Conservation (phyloP, 2,797 vertebrate genomes). For the Pristis pectinata region DNA sequence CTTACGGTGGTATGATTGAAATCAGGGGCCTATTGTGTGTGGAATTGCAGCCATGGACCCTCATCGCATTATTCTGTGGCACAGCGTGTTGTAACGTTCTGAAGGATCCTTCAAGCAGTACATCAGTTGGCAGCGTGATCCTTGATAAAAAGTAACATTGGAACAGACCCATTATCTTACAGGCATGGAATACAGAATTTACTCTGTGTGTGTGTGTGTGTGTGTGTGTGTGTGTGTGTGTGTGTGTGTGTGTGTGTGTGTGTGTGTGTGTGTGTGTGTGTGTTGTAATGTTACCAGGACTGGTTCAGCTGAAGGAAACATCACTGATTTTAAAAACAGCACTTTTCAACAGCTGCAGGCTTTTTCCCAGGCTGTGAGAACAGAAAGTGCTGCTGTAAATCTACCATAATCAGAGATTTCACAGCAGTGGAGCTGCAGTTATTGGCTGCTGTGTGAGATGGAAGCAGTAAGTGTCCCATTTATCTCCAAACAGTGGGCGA, state of each 20-base stretch:
- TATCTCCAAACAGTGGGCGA: conserved; percentile 13
- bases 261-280: no score
- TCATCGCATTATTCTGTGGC: background rate
- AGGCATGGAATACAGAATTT: background rate
- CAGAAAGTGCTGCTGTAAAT: conserved; percentile 32
- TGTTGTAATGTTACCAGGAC: background rate
- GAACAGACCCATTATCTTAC: background rate
- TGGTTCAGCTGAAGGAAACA: background rate
- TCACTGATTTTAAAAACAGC: conserved; percentile 27
- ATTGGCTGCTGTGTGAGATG: background rate
- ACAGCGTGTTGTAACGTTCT: background rate
- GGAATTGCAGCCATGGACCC: background rate
- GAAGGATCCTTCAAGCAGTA: background rate
- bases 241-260: no score
- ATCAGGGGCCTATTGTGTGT: background rate
- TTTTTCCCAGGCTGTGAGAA: conserved; percentile 22
- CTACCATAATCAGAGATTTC: conserved; percentile 28
- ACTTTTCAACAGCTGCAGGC: conserved; percentile 22
- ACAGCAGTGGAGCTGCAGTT: background rate
- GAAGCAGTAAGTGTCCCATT: conserved; percentile 19
- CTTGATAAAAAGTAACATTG: background rate
- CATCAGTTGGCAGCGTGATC: background rate
- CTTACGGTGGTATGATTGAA: background rate
- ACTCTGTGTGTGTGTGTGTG: no score
- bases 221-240: no score